Conservation (phyloP, 2,888 invertebrate genomes). For the Glyphotaelius pellucidus region DNA sequence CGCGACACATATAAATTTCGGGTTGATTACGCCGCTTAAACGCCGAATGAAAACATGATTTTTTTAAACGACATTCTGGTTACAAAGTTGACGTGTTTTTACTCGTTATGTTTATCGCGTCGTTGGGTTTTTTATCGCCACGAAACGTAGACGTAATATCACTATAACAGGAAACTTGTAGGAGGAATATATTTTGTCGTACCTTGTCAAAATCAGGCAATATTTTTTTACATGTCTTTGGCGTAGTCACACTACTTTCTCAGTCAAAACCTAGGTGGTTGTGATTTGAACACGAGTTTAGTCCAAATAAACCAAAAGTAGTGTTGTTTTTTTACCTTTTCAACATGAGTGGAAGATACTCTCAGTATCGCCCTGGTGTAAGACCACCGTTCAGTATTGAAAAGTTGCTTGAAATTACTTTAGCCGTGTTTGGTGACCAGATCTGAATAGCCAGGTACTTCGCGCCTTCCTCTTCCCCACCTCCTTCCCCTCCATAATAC, state of each 20-base stretch:
- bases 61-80: not conserved
- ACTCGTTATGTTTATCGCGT: not conserved
- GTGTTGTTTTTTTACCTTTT: too few relatives aligned
- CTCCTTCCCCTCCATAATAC: too few relatives aligned
- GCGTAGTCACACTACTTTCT: not conserved
- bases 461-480: too few relatives aligned
- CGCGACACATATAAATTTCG: constrained; percentile 37
- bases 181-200: not conserved
- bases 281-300: too few relatives aligned
- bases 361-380: too few relatives aligned
- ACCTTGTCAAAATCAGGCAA: not conserved
- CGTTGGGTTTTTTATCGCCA: not conserved
- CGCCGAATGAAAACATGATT: constrained; percentile 14
- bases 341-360: too few relatives aligned
- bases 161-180: not conserved
- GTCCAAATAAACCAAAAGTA: too few relatives aligned
- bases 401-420: too few relatives aligned
- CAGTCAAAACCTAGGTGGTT: too few relatives aligned
- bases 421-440: too few relatives aligned
- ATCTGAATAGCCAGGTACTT: too few relatives aligned
- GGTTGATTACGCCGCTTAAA: constrained; percentile 25
- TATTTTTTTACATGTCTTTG: not conserved
- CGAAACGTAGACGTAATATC: not conserved
- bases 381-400: too few relatives aligned
- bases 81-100: constrained; percentile 2